A percentile compares a stretch with the other conserved stretches of the same genome.
These are phyloP conservation scores for Cecidostiba fungosa DNA, from an alignment of 2,888 invertebrate genomes.

Conservation along the genomic window DNA sequence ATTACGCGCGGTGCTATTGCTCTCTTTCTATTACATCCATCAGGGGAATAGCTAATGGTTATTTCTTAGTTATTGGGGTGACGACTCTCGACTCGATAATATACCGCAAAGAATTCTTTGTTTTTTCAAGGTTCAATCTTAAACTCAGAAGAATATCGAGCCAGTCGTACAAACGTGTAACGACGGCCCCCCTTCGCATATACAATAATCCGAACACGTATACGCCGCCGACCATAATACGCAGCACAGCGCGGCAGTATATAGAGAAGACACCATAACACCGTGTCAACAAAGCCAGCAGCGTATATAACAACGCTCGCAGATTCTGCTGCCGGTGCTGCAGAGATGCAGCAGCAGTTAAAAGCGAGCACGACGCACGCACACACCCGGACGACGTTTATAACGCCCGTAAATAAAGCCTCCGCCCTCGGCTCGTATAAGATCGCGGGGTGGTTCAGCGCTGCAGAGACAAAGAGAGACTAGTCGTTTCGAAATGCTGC, in stretches of 20 bases:
- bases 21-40: neutral
- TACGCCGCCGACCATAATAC: constrained; percentile 9
- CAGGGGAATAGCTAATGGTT: neutral
- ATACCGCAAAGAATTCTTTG: too few species aligned
- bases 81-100: too few species aligned
- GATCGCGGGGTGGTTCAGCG: constrained; percentile 32
- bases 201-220: neutral
- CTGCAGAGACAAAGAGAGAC: neutral
- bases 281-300: constrained; percentile 72
- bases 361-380: constrained; percentile 45
- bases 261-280: constrained; percentile 67
- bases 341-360: constrained; percentile 30
- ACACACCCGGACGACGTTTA: constrained; percentile 75
- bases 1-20: constrained; percentile 9
- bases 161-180: neutral
- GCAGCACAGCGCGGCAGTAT: neutral
- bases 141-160: neutral
- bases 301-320: too few species aligned
- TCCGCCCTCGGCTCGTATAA: constrained; percentile 68
- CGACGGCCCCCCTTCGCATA: neutral
- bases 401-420: constrained; percentile 76
- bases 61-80: too few species aligned
- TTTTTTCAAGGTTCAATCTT: neutral
- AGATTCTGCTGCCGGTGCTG: neutral
- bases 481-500: neutral